Evolutionary conservation across 1,140 invertebrate genomes (phyloP), one percentile per base, ranked within the genome.

Genomic region (Bombus affinis): DNA sequence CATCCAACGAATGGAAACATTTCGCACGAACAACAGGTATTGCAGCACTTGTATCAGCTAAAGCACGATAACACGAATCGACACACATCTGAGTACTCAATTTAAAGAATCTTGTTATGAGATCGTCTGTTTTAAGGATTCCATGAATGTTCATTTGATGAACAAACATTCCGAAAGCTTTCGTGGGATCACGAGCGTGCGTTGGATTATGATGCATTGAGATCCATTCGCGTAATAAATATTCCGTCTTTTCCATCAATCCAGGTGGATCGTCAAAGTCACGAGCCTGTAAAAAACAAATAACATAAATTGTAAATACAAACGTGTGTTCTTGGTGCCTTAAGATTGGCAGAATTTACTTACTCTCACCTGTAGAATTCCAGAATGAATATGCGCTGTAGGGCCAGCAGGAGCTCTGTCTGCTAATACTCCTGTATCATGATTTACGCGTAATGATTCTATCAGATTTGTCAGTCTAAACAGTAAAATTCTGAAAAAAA

Each of bases 71-170:
- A 75, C 98, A 98, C 72, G 99, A 96, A 92, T 99, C 99, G 0
- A 99, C 98, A 94, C 99, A 99, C 96, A 99, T 98, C 93, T 99
- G 98, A 0, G 98, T 99, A 75, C 98, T 99, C 35, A 99, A 97
- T 44, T 99, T 97, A 96, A 99, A 99, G 95, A 99, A 99, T 85
- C 99, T 95, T 0, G 98, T 99, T 78, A 99, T 99, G 84, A 99
- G 96, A 93, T 99, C 99, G 92, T 99, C 99, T 0, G 98, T 99
- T 94, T 99, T 99, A 25, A 99, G 95, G 73, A 99, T 99, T 6
- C 99, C 99, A 89, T 99, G 98, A 83, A 98, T 96, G 92, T 99
- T 99, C 98, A 99, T 99, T 94, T 99, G 97, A 92, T 99, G 98
- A 1, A 99, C 98, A 95, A 99, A 99, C 75, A 98, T 95, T 59